These are phyloP conservation scores for Myripristis murdjan DNA, from an alignment of 2,797 vertebrate genomes.

Conservation along the genomic window DNA sequence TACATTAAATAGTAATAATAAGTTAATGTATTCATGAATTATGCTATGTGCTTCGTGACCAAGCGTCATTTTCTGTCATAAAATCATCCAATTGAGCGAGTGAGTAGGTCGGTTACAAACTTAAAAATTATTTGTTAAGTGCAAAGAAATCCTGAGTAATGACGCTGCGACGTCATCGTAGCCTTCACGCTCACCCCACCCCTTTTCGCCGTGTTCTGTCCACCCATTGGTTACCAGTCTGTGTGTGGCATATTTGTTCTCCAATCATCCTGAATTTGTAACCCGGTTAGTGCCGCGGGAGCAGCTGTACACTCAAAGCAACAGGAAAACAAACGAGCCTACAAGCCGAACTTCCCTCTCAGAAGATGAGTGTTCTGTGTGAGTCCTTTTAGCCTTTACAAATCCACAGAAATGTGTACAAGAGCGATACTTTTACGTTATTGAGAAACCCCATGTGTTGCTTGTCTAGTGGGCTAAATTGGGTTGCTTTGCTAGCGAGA, in stretches of 20 bases:
- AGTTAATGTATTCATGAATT: no score
- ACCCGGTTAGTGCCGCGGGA: slow-evolving; percentile 61
- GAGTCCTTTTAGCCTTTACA: background rate
- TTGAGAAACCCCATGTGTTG: background rate
- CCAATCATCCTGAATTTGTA: slow-evolving; percentile 49
- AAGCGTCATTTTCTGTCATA: no score
- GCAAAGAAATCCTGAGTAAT: no score
- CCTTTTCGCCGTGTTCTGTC: background rate
- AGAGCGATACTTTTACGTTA: background rate
- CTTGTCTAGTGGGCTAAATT: rapidly evolving
- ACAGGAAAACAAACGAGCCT: background rate
- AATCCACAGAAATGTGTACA: no score
- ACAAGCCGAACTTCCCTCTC: no score
- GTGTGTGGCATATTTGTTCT: slow-evolving; percentile 7
- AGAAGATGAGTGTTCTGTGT: rapidly evolving
- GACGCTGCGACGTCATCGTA: no score
- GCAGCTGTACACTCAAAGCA: slow-evolving; percentile 1
- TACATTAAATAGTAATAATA: no score
- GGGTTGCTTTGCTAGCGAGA: slow-evolving; percentile 12
- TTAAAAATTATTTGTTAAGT: no score
- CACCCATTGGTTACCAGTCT: slow-evolving; percentile 1
- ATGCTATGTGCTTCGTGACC: no score
- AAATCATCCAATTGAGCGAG: no score
- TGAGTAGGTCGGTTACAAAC: no score
- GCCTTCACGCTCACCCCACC: no score